These are phyloP conservation scores for Echinometra lucunter DNA, from an alignment of 53 echinoderm and acorn worm genomes.

Conservation along the genomic window DNA sequence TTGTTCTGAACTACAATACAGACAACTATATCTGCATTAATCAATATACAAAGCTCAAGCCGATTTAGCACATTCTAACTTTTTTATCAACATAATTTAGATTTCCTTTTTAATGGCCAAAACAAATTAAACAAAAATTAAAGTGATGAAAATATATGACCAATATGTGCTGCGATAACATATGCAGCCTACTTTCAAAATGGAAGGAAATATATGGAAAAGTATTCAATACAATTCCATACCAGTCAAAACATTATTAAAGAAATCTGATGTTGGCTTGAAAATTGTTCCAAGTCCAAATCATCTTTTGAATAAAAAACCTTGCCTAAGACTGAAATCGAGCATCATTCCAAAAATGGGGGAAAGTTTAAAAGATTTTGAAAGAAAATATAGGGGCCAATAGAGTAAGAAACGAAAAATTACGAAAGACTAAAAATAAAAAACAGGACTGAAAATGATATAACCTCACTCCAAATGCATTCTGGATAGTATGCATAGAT, in stretches of 20 bases:
- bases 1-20: neutral
- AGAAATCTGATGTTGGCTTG: neutral
- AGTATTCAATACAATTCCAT: neutral
- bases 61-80: neutral
- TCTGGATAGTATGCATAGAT: slow-evolving; percentile 1
- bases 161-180: neutral
- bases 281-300: neutral
- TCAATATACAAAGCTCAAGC: neutral
- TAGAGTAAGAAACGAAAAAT: neutral
- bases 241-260: neutral
- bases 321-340: neutral
- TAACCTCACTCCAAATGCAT: slow-evolving; percentile 59
- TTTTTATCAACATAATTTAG: neutral
- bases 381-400: neutral
- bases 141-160: slow-evolving; percentile 51
- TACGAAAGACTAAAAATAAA: too few relatives aligned
- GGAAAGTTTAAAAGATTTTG: neutral
- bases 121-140: neutral
- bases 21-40: neutral
- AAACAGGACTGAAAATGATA: slow-evolving; percentile 14
- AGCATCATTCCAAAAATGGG: neutral
- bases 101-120: neutral
- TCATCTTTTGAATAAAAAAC: neutral
- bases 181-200: neutral
- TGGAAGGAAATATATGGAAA: neutral